Conservation (phyloP, 1,140 invertebrate genomes). For the Rhagoletis pomonella region DNA sequence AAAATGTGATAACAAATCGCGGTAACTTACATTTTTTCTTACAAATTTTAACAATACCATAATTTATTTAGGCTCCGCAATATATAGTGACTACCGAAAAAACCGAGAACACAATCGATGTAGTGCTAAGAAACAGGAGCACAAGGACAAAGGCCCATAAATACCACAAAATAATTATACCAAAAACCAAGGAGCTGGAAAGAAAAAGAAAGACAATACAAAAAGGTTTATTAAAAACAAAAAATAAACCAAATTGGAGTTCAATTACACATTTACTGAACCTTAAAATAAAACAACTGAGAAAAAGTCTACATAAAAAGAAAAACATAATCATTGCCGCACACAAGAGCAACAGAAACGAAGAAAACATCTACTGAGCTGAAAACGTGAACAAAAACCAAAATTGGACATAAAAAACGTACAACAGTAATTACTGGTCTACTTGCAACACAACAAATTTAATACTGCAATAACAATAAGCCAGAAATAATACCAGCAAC, state of each 20-base stretch:
- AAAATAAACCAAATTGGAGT: not conserved
- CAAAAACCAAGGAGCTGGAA: constrained; percentile 57
- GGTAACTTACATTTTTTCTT: not conserved
- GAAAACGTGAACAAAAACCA: not conserved
- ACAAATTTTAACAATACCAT: constrained; percentile 25
- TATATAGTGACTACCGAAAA: not conserved
- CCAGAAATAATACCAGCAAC: constrained; percentile 27
- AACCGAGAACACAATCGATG: not conserved
- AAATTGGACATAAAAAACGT: not conserved
- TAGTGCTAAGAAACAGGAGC: constrained; percentile 7
- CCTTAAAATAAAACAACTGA: not conserved
- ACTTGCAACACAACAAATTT: constrained; percentile 37
- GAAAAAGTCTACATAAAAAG: not conserved
- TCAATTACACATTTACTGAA: not conserved
- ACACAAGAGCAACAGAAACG: not conserved
- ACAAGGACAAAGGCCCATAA: constrained; percentile 28
- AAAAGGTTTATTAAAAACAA: not conserved
- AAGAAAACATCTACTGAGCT: not conserved
- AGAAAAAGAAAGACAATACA: constrained; percentile 34
- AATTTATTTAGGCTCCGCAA: constrained; percentile 36
- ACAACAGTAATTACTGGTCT: constrained; percentile 50
- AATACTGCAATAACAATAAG: constrained; percentile 24
- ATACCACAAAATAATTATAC: constrained; percentile 63
- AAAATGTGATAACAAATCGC: constrained; percentile 33
- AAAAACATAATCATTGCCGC: not conserved